Percentiles rank a stretch among this genome's conserved stretches.
Evolutionary conservation across 2,797 vertebrate species (phyloP).

Genomic region (Tapera naevia): DNA sequence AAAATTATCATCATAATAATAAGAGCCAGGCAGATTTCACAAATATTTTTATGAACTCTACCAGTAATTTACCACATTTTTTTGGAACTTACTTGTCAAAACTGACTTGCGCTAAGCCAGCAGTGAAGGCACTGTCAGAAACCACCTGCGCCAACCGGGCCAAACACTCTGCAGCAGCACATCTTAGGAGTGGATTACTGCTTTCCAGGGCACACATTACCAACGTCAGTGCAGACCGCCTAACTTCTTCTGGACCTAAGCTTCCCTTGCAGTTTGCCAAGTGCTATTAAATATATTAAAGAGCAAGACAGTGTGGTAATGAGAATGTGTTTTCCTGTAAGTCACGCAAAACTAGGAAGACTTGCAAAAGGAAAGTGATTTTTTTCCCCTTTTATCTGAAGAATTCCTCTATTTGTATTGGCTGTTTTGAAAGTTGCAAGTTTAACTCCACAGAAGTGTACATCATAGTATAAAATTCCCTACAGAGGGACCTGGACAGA

Average conservation of each 20-base stretch:
- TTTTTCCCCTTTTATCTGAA: background rate
- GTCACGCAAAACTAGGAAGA: background rate
- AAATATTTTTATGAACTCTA: background rate
- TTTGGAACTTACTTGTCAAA: constrained; percentile 87
- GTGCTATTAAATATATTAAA: constrained; percentile 59
- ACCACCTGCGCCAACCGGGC: constrained; percentile 87
- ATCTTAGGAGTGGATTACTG: constrained; percentile 82
- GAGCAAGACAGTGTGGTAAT: background rate
- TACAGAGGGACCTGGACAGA: too few relatives aligned
- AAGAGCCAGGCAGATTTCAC: background rate
- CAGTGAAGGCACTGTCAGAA: constrained; percentile 83
- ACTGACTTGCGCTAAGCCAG: constrained; percentile 86
- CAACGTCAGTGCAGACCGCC: constrained; percentile 78
- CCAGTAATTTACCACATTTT: background rate
- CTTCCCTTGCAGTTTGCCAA: constrained; percentile 76
- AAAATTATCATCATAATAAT: background rate
- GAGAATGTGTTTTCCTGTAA: background rate
- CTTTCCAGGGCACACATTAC: constrained; percentile 87
- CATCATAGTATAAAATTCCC: background rate
- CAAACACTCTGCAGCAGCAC: constrained; percentile 87
- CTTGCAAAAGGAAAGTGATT: background rate
- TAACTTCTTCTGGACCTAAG: constrained; percentile 85
- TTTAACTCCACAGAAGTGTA: background rate
- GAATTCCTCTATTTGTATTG: background rate
- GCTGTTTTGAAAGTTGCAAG: background rate